These are phyloP conservation scores for Penaeus chinensis DNA, from an alignment of 1,140 invertebrate species.

Conservation along the genomic window DNA sequence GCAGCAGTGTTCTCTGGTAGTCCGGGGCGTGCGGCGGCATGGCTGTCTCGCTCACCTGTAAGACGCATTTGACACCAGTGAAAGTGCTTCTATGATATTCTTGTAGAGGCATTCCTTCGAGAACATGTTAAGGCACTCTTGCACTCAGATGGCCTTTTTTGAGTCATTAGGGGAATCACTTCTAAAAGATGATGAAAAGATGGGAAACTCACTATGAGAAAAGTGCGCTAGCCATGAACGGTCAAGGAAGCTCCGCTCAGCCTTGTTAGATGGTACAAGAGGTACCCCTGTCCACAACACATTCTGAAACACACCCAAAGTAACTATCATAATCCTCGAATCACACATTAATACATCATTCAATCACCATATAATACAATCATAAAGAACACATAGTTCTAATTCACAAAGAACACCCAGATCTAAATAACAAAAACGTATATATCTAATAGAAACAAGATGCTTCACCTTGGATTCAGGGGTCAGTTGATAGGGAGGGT, in stretches of 20 bases:
- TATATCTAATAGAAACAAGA: neutral
- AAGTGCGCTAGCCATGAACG: slow-evolving; percentile 55
- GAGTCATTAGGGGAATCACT: too few relatives aligned
- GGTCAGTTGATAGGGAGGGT: slow-evolving; percentile 11
- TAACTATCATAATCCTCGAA: neutral
- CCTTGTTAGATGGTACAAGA: slow-evolving; percentile 38
- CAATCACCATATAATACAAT: neutral
- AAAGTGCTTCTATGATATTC: neutral
- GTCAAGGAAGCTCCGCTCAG: slow-evolving; percentile 53
- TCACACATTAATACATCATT: neutral
- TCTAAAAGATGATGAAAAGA: too few relatives aligned
- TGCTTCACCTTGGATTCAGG: slow-evolving; percentile 28
- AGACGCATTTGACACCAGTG: neutral
- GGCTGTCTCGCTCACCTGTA: slow-evolving; percentile 42
- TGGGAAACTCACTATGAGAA: slow-evolving; percentile 22
- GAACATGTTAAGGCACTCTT: too few relatives aligned
- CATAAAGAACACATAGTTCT: too few relatives aligned
- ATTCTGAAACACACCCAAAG: slow-evolving; percentile 20
- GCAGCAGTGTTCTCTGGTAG: neutral
- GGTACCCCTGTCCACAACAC: slow-evolving; percentile 60
- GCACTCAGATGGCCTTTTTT: too few relatives aligned
- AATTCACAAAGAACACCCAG: too few relatives aligned
- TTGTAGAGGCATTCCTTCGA: too few relatives aligned
- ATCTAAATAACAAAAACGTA: too few relatives aligned
- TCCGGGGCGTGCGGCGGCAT: neutral